phyloP scores from a whole-genome alignment of 2,888 invertebrate genomes.

The Furcula furcula region DNA sequence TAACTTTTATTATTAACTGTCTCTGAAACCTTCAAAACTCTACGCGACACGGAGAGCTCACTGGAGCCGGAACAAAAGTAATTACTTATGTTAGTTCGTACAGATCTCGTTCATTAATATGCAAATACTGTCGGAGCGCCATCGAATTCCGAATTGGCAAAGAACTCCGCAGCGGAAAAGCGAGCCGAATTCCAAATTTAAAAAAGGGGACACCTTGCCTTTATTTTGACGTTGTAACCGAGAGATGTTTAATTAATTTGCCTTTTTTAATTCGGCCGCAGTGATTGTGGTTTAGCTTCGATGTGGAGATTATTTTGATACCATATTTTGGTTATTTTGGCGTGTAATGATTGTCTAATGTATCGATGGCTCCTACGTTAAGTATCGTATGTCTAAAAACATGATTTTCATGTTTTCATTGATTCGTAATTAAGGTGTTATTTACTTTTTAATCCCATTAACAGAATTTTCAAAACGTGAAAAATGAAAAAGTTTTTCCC shows the following conservation, averaged over 20 bases:
- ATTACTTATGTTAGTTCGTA: conserved; percentile 39
- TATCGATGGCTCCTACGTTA: too few species aligned
- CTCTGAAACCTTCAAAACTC: too few species aligned
- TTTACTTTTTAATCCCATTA: too few species aligned
- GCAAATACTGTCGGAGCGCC: conserved; percentile 43
- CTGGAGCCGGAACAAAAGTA: conserved; percentile 38
- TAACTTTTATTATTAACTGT: too few species aligned
- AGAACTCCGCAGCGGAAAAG: not conserved
- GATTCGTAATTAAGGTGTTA: too few species aligned
- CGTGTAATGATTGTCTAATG: too few species aligned
- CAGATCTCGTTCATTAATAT: conserved; percentile 49
- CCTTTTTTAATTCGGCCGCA: not conserved
- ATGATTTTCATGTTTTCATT: too few species aligned
- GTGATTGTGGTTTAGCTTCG: not conserved
- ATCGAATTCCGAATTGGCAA: conserved; percentile 19
- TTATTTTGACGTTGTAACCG: not conserved
- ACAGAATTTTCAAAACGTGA: too few species aligned
- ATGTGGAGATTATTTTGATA: not conserved
- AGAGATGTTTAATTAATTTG: not conserved
- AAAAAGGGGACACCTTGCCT: not conserved
- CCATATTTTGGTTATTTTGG: not conserved
- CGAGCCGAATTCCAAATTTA: not conserved
- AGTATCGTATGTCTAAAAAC: too few species aligned
- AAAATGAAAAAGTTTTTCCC: too few species aligned
- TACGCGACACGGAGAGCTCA: too few species aligned